phyloP scores from a whole-genome alignment of 2,888 invertebrate genomes.

The Pinctada fucata region DNA sequence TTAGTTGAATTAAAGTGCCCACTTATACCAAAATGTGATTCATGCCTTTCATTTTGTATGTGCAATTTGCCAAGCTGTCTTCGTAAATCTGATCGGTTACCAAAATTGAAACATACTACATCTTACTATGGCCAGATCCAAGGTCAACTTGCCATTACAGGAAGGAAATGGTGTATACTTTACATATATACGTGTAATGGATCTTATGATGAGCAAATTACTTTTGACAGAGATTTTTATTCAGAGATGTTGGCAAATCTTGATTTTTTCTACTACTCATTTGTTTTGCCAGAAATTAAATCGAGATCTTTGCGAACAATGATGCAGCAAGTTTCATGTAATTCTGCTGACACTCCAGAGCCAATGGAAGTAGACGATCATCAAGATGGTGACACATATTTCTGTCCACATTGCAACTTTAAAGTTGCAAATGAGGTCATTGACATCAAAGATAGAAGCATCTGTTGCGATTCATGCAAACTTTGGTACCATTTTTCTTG shows the following conservation, averaged over 20 bases:
- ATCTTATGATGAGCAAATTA: conserved; percentile 3
- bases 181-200: conserved; percentile 7
- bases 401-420: background rate
- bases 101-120: background rate
- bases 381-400: background rate
- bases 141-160: background rate
- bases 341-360: background rate
- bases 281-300: conserved; percentile 13
- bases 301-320: background rate
- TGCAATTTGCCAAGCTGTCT: conserved; percentile 21
- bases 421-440: background rate
- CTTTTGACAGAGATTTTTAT: conserved; percentile 7
- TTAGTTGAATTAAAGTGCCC: background rate
- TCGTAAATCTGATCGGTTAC: background rate
- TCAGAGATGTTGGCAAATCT: background rate
- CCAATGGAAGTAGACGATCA: background rate
- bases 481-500: conserved; percentile 20
- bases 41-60: conserved; percentile 13
- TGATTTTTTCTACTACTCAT: background rate
- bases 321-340: background rate
- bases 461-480: conserved; percentile 17
- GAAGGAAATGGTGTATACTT: conserved; percentile 4
- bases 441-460: conserved; percentile 4
- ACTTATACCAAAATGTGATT: background rate
- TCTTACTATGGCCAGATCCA: conserved; percentile 13